Evolutionary conservation across 2,797 vertebrate species (phyloP).

Genomic region (Craterocephalus amniculus): DNA sequence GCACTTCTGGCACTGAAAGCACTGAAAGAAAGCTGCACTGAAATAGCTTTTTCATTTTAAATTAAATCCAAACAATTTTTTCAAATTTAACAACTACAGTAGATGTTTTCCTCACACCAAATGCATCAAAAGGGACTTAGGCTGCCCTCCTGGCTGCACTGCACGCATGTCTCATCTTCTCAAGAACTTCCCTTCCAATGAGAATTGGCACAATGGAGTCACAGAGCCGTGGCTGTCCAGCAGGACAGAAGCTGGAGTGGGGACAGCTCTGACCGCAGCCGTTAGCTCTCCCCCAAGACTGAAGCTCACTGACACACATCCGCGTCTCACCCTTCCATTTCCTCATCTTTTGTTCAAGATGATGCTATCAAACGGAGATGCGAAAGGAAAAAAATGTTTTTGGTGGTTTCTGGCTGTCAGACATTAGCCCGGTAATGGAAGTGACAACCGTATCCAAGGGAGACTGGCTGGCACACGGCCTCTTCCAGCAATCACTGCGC

Average conservation of each 20-base stretch:
- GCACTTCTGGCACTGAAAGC: neutral
- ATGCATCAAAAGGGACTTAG: constrained; percentile 10
- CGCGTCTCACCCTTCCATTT: constrained; percentile 71
- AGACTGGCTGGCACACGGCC: constrained; percentile 54
- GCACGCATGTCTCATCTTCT: constrained; percentile 26
- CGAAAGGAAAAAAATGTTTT: constrained; percentile 40
- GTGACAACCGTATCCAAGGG: constrained; percentile 75
- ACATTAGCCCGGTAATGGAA: constrained; percentile 66
- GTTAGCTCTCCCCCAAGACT: constrained; percentile 37
- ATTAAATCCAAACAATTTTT: constrained; percentile 21
- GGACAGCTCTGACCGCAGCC: constrained; percentile 46
- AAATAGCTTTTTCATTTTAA: constrained; percentile 19
- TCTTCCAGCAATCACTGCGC: constrained; percentile 59
- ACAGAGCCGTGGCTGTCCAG: constrained; percentile 39
- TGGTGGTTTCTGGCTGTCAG: constrained; percentile 63
- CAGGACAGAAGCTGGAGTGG: constrained; percentile 38
- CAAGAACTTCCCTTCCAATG: constrained; percentile 14
- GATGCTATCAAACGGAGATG: constrained; percentile 33
- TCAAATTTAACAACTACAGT: constrained; percentile 21
- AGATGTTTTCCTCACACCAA: constrained; percentile 13
- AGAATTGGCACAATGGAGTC: constrained; percentile 57
- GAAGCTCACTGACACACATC: constrained; percentile 70
- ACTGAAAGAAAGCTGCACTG: constrained; percentile 1
- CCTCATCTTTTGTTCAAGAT: constrained; percentile 84
- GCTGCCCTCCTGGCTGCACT: neutral